phyloP scores from a whole-genome alignment of 2,113 vertebrate species.

The Romanogobio albipinnatus region DNA sequence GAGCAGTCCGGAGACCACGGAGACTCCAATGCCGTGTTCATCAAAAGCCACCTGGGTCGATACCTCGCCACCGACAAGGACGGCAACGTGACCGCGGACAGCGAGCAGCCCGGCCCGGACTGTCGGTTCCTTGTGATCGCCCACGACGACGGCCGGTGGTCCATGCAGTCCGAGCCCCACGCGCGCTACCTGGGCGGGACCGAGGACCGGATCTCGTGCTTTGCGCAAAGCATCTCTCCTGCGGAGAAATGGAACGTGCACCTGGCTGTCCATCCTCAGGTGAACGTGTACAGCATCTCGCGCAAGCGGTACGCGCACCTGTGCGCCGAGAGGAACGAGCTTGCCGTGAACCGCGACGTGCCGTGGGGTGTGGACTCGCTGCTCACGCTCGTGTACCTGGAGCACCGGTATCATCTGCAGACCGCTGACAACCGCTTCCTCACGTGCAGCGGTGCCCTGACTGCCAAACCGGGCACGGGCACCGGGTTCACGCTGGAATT shows the following conservation, averaged over 20 bases:
- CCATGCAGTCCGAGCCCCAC: slow-evolving; percentile 90
- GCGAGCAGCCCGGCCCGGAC: slow-evolving; percentile 82
- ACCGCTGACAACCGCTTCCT: slow-evolving; percentile 91
- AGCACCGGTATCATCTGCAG: slow-evolving; percentile 92
- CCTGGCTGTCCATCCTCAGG: slow-evolving; percentile 94
- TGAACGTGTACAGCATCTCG: slow-evolving; percentile 90
- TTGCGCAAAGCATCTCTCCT: slow-evolving; percentile 83
- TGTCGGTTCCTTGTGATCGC: slow-evolving; percentile 89
- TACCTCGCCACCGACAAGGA: slow-evolving; percentile 96
- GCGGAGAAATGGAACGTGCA: slow-evolving; percentile 93
- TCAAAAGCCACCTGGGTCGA: slow-evolving; percentile 94
- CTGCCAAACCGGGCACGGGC: slow-evolving; percentile 76
- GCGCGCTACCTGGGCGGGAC: slow-evolving; percentile 91
- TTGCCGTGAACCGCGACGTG: slow-evolving; percentile 87
- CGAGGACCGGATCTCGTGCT: slow-evolving; percentile 91
- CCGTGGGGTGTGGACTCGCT: slow-evolving; percentile 96
- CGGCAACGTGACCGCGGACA: slow-evolving; percentile 89
- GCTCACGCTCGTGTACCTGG: slow-evolving; percentile 90
- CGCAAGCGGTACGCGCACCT: slow-evolving; percentile 94
- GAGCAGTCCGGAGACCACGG: slow-evolving; percentile 87
- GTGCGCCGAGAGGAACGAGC: slow-evolving; percentile 76
- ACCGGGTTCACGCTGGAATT: slow-evolving; percentile 94
- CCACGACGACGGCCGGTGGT: slow-evolving; percentile 94
- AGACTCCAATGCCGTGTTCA: slow-evolving; percentile 78
- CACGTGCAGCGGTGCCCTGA: slow-evolving; percentile 82